Conservation (phyloP, 2,113 vertebrate species). For the Tapirus terrestris region DNA sequence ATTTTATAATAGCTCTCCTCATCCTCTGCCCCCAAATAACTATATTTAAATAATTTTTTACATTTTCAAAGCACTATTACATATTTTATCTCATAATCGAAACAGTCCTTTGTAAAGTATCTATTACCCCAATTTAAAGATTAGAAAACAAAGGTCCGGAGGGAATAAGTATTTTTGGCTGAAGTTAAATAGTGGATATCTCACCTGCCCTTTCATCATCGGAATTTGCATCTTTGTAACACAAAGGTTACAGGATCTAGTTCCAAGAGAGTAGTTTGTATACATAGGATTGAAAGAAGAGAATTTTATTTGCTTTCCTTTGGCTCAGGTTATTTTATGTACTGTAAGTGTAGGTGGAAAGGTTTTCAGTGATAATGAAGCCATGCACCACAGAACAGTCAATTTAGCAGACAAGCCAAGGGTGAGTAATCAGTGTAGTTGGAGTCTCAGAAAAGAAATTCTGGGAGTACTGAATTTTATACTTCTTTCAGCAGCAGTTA, state of each 20-base stretch:
- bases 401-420: neutral
- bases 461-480: neutral
- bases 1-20: neutral
- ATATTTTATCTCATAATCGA: neutral
- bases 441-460: neutral
- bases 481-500: neutral
- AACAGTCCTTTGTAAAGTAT: neutral
- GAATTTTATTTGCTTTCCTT: neutral
- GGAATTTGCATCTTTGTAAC: neutral
- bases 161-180: neutral
- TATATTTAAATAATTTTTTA: neutral
- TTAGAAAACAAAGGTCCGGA: neutral
- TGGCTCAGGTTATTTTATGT: neutral
- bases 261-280: neutral
- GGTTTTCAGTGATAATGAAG: neutral
- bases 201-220: neutral
- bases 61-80: neutral
- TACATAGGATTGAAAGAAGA: neutral
- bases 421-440: neutral
- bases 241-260: neutral
- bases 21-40: neutral
- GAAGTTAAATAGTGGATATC: neutral
- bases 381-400: neutral
- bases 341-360: conserved; percentile 32
- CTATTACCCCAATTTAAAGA: neutral